Conservation (phyloP, 2,797 vertebrate species). For the Poeciliopsis turneri region DNA sequence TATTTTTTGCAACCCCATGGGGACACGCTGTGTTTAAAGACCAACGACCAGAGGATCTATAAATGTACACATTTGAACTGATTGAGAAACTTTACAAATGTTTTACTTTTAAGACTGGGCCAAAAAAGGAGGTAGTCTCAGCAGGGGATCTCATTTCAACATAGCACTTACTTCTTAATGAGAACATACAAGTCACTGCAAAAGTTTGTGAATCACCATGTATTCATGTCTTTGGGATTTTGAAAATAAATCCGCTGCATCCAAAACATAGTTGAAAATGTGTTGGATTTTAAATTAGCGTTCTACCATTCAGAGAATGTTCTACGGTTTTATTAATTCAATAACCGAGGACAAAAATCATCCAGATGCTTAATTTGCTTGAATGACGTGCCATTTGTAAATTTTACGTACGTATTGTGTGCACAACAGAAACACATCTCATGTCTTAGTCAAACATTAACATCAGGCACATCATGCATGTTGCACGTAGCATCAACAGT, state of each 20-base stretch:
- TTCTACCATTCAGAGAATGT: neutral
- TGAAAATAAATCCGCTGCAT: neutral
- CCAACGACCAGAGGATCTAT: neutral
- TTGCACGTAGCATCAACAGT: neutral
- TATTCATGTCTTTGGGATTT: neutral
- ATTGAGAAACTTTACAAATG: conserved; percentile 1
- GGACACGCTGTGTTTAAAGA: neutral
- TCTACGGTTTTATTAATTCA: neutral
- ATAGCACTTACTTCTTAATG: neutral
- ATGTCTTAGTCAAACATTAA: neutral
- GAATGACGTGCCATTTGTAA: neutral
- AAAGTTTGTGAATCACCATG: neutral
- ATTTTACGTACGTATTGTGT: too few species aligned
- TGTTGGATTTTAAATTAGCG: neutral
- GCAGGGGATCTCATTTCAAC: neutral
- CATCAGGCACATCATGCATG: neutral
- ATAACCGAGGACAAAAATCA: neutral
- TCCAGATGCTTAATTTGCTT: neutral
- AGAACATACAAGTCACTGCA: neutral
- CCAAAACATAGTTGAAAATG: neutral
- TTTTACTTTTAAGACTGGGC: conserved; percentile 2
- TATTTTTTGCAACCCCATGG: neutral
- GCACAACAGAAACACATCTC: neutral
- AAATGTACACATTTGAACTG: neutral
- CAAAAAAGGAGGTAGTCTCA: neutral